Evolutionary conservation across 2,113 vertebrate species (phyloP), one percentile per base, ranked within the genome.

Genomic region (Triplophysa tibetana): DNA sequence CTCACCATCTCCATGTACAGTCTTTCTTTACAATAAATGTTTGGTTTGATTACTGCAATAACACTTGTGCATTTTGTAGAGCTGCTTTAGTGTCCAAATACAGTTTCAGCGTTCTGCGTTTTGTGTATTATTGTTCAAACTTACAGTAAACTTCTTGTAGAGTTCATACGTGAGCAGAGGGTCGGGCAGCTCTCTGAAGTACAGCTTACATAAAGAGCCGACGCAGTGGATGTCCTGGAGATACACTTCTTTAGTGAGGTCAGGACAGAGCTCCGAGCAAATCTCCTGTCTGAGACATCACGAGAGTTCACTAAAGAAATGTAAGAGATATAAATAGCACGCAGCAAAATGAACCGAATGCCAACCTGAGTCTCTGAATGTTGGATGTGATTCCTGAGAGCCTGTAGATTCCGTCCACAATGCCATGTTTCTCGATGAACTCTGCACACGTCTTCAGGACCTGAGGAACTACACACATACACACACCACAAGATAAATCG

Each of bases 201-300:
- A 99, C 67, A 99, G 93, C 89, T 99, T 99, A 91, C 98, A 99
- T 84, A 99, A 94, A 0, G 98, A 99, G 77, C 97, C 96, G 89
- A 99, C 98, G 8, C 97, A 99, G 94, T 99, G 98, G 90, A 99
- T 99, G 90, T 99, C 98, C 94, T 99, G 98, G 78, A 98, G 95
- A 90, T 98, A 99, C 88, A 98, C 94, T 94, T 99, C 97, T 88
- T 93, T 95, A 63, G 96, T 99, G 87, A 99, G 93, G 89, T 99
- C 96, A 73, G 97, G 97, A 88, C 94, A 94, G 88, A 94, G 94
- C 88, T 99, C 97, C 24, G 95, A 95, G 88, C 92, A 94, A 92
- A 98, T 98, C 91, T 99, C 98, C 92, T 99, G 97, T 90, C 98
- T 99, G 89, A 58, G 80, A 52, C 78, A 68, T 80, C 70, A 84